Evolutionary conservation across 2,888 invertebrate genomes (phyloP), one percentile per base, ranked within the genome.

Genomic region (Sceliomorpha sp.): DNA sequence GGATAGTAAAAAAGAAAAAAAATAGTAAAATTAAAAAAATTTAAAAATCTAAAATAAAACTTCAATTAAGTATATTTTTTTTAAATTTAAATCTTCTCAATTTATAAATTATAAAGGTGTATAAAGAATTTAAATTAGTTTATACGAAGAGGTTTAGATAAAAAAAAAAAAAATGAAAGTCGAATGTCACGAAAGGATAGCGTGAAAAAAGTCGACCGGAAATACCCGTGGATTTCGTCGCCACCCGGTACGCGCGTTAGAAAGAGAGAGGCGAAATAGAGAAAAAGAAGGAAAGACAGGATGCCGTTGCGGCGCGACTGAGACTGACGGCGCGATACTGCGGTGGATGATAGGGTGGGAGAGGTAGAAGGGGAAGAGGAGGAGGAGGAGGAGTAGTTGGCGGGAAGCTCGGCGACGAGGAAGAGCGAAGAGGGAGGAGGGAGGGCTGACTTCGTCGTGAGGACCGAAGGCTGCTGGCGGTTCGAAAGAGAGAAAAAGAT

Each of bases 381-480:
- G n/a, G 24, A 17, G 62, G 36, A 36, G 64, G 50, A 13, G 53
- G 58, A 62, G n/a, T n/a, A n/a, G n/a, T n/a, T n/a, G n/a, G n/a
- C n/a, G n/a, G n/a, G n/a, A n/a, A n/a, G 53, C 26, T 51, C 17
- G 47, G 20, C 14, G 42, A 20, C 9, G 24, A 31, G 36, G 64
- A 60, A 45, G n/a, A n/a, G n/a, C n/a, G 48, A 53, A 26, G 58
- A 37, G 45, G 39, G 60, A 70, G 56, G 68, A 58, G 53, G 62
- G 63, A 50, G 66, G 55, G 67, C 27, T 47, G 53, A 60, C 53
- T 72, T 42, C 13, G 51, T 62, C 58, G 62, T 27, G 72, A 69
- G 67, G 64, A 72, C 56, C 55, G 58, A 58, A 70, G 72, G 70
- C 60, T 68, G 74, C 69, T 36, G 67, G 73, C 68, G 64, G 70